Percentiles rank a stretch among this genome's conserved stretches.
Conservation (phyloP, 2,113 vertebrate species). For the Charadrius vociferus region DNA sequence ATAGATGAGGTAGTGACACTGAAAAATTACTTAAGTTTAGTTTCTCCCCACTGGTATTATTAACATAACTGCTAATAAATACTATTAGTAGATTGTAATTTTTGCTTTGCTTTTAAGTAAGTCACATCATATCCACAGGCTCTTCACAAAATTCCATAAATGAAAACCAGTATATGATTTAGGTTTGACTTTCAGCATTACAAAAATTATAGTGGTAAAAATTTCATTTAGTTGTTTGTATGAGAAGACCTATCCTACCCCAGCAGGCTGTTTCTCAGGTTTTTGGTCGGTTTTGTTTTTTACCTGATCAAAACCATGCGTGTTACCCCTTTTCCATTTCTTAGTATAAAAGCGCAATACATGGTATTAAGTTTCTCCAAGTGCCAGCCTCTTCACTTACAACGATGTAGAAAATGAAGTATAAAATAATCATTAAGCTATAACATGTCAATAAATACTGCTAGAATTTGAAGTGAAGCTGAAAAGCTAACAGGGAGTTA, state of each 20-base stretch:
- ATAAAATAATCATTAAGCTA: background rate
- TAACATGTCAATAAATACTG: background rate
- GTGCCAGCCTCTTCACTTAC: background rate
- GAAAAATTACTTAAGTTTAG: background rate
- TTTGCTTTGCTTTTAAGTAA: background rate
- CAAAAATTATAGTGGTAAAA: background rate
- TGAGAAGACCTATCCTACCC: background rate
- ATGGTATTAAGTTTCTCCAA: background rate
- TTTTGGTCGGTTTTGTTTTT: background rate
- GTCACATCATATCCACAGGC: background rate
- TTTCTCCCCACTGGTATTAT: background rate
- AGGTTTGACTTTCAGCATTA: background rate
- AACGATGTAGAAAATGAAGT: background rate
- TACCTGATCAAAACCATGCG: background rate
- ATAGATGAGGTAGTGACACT: background rate
- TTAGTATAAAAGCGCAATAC: background rate
- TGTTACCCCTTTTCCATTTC: background rate
- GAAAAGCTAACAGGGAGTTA: background rate
- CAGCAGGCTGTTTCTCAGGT: background rate
- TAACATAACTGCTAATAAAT: background rate
- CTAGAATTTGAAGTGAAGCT: background rate
- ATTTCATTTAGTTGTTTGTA: background rate
- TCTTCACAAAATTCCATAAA: background rate
- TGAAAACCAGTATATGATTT: background rate
- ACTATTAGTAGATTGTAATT: background rate